Base-by-base conservation (phyloP, 2,888 invertebrate species). In the Nowickia ferox region DNA sequence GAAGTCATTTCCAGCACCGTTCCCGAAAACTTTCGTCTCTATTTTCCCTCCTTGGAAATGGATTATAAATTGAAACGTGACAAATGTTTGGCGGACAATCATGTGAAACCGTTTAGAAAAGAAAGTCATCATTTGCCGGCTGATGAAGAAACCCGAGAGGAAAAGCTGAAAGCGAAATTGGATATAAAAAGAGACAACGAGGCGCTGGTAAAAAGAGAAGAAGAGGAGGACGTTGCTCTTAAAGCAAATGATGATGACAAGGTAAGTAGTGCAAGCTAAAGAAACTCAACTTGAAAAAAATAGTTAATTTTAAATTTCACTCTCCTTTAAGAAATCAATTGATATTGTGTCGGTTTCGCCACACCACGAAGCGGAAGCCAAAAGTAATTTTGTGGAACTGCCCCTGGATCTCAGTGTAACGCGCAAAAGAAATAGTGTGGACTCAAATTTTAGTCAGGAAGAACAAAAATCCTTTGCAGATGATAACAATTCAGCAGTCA, bases 381-480 rank as follows among this genome's bases (percentile, higher is more conserved):
- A 89, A 57, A 61, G 44, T 15, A 53, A 61, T 11, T 74, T 51
- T 72, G 93, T 93, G 8, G 96, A 96, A 84, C 95, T 96, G 90
- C 97, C 97, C 0, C 92, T 97, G 61, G 97, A 97, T 92, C 93
- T 97, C 87, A 95, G 96, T 69, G 93, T 96, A 30, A 93, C 94
- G 42, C 93, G 94, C 84, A 95, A 95, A 90, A 93, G 94, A 84
- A 91, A 91, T 65, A 93, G 93, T 40, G 87, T 88, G 0, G 88
- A 86, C 15, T 74, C 69, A 30, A 59, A 74, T 22, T 69, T 68
- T 6, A 76, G 81, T 38, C 74, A 84, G 22, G 59, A 84, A 93
- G 94, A 87, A 86, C 87, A 9, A 80, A 87, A 13, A 84, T 87
- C 74, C 68, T 9, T 59, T 51, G 59, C 30, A 17, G 42, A 63